Base-by-base conservation (phyloP, 2,113 vertebrate genomes). In the Mormyrus lacerda region DNA sequence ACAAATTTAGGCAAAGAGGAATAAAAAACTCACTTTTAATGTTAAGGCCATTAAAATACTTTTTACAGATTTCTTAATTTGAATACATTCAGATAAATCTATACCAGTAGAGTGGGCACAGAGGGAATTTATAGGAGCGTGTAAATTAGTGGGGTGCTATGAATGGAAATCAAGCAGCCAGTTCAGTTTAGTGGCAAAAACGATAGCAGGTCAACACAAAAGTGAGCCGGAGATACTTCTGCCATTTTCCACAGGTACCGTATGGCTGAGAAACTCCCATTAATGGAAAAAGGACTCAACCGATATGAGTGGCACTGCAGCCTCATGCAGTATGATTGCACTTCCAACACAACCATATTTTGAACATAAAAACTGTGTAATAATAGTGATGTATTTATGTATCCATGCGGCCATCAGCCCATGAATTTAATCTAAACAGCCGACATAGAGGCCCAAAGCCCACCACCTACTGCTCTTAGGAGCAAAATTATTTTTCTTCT, bases 41-140 rank as follows among this genome's bases (percentile, higher is more conserved):
- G 7, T 44, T 87, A 65, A 61, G 19, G 92, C 91, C 90, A 90
- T 91, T 85, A 21, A 53, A 45, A 91, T 92, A 92, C 90, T 92
- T 93, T 93, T 93, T 91, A 88, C 27, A 50, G 17, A 51, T 87
- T 11, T 58, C 17, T 90, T 90, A 88, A 92, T 89, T 94, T 94
- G 92, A 92, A 93, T 94, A 94, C 90, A 91, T 92, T 92, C 89
- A 91, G 93, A 94, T 91, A 92, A 89, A 27, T 10, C 51, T 89
- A 87, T 76, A 88, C 88, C 58, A 9, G 45, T 85, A 89, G 89
- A 84, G 88, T 39, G 50, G 69, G 88, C 44, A 89, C 87, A 58
- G 76, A 82, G 69, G 11, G 35, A 42, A 27, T 84, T 61, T 85
- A 61, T 24, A 55, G 42, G 42, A 84, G 2, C 51, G 65, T 24